Conservation (phyloP, 2,113 vertebrate species). For the Cyanoderma ruficeps region DNA sequence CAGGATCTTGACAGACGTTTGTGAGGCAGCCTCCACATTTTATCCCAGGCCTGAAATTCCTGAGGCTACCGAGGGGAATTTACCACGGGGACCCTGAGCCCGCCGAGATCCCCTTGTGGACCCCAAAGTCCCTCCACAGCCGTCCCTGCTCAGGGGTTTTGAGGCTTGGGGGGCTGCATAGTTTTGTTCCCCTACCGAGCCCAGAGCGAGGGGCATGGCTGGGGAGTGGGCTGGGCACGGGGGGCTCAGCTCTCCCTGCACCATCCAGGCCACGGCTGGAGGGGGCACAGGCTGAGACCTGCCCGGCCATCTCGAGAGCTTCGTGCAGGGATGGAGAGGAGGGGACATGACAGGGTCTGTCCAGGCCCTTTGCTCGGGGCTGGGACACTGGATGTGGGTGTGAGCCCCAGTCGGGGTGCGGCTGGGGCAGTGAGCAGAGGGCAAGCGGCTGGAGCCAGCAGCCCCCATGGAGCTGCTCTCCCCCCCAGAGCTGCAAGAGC, state of each 20-base stretch:
- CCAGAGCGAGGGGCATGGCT: not conserved
- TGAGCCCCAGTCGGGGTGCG: rapidly evolving
- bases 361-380: not conserved
- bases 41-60: not conserved
- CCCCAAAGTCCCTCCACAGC: not conserved
- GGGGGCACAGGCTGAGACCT: not conserved
- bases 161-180: rapidly evolving
- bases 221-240: not conserved
- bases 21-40: not conserved
- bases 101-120: not conserved
- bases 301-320: not conserved
- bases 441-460: not conserved
- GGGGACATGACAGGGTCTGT: not conserved
- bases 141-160: not conserved
- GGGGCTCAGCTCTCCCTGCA: not conserved
- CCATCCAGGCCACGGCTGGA: not conserved
- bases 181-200: not conserved
- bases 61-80: not conserved
- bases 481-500: not conserved
- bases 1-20: not conserved
- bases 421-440: not conserved
- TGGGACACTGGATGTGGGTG: not conserved
- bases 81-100: not conserved
- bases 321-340: too few relatives aligned
- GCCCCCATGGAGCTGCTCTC: rapidly evolving